Base-by-base conservation (phyloP, 2,888 invertebrate genomes). In the Allacma fusca region DNA sequence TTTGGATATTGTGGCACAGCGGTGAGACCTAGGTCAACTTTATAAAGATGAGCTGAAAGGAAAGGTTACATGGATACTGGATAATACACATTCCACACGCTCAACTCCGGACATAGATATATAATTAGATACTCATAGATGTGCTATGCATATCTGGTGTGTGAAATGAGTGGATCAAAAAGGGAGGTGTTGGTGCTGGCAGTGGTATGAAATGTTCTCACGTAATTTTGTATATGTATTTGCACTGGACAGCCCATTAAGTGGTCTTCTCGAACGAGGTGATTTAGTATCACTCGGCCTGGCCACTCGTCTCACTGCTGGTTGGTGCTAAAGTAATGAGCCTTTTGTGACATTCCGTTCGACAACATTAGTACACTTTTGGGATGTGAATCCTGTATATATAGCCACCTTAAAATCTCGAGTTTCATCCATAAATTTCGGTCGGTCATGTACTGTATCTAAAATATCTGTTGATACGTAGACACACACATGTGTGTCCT, bases 161-260 rank as follows among this genome's bases (percentile, higher is more conserved):
- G n/a, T n/a, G n/a, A n/a, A n/a, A n/a, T n/a, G n/a, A n/a, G n/a
- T n/a, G n/a, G n/a, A 50, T 13, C 2, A n/a, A 50, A 19, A n/a
- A n/a, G n/a, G 50, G 19, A 50, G n/a, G 50, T 12, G 16, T 50
- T 9, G 16, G 40, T 40, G 40, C 40, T n/a, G n/a, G n/a, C n/a
- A 34, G 34, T 34, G 34, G 16, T 12, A 50, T 19, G 50, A 50
- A 50, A 50, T 50, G n/a, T 50, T n/a, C 50, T 34, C 34, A 34
- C 50, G 34, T 57, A 43, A n/a, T n/a, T n/a, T n/a, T n/a, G n/a
- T n/a, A n/a, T n/a, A n/a, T n/a, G n/a, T 28, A 40, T 69, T 72
- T 76, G 68, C 68, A 75, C 28, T 77, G 67, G 64, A 75, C 71
- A 75, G 77, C 34, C 76, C 75, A 79, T 77, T 79, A 79, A 79